A percentile compares a stretch with the other conserved stretches of the same genome.
Conservation (phyloP, 2,888 invertebrate genomes). For the Hirtodrosophila cameraria region DNA sequence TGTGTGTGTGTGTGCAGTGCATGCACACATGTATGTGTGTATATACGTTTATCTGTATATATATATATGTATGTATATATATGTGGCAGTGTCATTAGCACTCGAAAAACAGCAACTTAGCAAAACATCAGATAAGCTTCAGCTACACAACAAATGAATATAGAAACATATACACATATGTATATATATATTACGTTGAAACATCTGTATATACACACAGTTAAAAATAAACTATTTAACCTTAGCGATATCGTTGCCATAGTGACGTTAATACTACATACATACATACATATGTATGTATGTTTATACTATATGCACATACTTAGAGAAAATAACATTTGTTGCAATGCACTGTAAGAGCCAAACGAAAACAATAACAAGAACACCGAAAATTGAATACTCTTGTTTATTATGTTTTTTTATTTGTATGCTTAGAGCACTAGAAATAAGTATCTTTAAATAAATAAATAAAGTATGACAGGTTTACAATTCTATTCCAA, state of each 20-base stretch:
- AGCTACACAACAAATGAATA: constrained; percentile 24
- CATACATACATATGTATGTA: too few species aligned
- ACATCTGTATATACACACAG: constrained; percentile 12
- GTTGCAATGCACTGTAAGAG: constrained; percentile 25
- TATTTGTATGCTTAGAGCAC: too few species aligned
- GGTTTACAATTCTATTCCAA: too few species aligned
- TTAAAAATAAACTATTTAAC: constrained; percentile 77
- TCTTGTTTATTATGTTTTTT: too few species aligned
- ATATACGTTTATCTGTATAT: constrained; percentile 2
- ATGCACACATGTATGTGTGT: neutral
- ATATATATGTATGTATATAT: neutral
- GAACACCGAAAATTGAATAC: neutral
- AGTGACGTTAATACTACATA: constrained; percentile 55
- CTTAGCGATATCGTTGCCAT: constrained; percentile 61
- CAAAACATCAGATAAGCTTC: constrained; percentile 58
- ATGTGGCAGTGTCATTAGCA: constrained; percentile 53
- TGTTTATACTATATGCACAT: too few species aligned
- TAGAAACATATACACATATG: neutral
- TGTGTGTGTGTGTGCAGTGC: constrained; percentile 1
- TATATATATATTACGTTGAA: neutral
- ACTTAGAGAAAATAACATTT: constrained; percentile 18
- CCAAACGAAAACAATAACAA: neutral
- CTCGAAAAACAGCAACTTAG: constrained; percentile 41
- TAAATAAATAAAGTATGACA: too few species aligned
- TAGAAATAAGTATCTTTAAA: too few species aligned